phyloP scores from a whole-genome alignment of 1,140 invertebrate species.

The Radopholus similis region DNA sequence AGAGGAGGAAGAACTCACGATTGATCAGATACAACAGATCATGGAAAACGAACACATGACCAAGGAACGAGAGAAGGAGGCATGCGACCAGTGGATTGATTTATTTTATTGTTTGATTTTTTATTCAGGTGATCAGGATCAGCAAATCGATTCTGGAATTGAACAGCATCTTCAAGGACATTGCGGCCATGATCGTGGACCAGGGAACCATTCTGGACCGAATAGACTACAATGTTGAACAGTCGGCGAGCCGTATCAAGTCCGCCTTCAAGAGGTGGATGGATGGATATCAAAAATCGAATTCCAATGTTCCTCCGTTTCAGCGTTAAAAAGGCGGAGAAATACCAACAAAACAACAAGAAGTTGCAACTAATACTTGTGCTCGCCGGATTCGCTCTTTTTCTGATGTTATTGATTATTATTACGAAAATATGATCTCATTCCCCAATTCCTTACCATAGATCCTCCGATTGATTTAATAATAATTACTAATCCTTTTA shows the following conservation, averaged over 20 bases:
- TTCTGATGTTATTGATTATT: slow-evolving; percentile 63
- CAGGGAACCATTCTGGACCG: slow-evolving; percentile 64
- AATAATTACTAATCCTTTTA: background rate
- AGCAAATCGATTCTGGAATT: slow-evolving; percentile 49
- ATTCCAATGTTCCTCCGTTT: slow-evolving; percentile 14
- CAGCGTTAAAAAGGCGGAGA: slow-evolving; percentile 63
- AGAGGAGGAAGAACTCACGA: slow-evolving; percentile 39
- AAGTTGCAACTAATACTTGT: slow-evolving; percentile 62
- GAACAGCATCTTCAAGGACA: slow-evolving; percentile 57
- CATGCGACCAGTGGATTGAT: background rate
- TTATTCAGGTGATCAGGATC: slow-evolving; percentile 43
- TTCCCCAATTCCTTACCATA: background rate
- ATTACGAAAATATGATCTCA: slow-evolving; percentile 61
- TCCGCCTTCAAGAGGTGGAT: slow-evolving; percentile 55
- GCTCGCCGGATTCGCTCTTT: slow-evolving; percentile 60
- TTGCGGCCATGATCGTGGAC: slow-evolving; percentile 63
- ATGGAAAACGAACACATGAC: slow-evolving; percentile 61
- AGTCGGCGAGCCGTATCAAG: slow-evolving; percentile 61
- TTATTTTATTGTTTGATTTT: background rate
- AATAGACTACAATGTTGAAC: slow-evolving; percentile 65
- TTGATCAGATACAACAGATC: slow-evolving; percentile 61
- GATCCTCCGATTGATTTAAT: background rate
- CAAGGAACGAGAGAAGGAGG: slow-evolving; percentile 62
- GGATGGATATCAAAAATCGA: background rate
- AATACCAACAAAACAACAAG: slow-evolving; percentile 64